A percentile compares a stretch with the other conserved stretches of the same genome.
phyloP scores from a whole-genome alignment of 2,888 invertebrate genomes.

The Apodemia zela region DNA sequence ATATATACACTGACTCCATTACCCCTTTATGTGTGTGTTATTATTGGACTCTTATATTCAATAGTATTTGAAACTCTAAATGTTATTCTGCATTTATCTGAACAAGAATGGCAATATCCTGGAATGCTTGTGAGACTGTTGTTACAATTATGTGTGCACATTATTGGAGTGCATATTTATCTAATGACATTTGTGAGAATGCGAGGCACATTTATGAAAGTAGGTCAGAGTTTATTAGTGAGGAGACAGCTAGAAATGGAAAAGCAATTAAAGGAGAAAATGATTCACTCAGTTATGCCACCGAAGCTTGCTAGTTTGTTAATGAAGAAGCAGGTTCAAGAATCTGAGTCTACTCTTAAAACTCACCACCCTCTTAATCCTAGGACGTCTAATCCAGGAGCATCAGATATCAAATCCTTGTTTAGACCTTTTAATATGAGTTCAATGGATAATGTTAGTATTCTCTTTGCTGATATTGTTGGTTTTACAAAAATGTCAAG shows the following conservation, averaged over 20 bases:
- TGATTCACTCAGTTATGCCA: constrained; percentile 99
- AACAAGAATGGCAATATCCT: constrained; percentile 76
- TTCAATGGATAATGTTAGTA: constrained; percentile 97
- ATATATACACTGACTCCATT: constrained; percentile 96
- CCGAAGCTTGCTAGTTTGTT: constrained; percentile 94
- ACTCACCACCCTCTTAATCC: constrained; percentile 59
- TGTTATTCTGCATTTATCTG: constrained; percentile 67
- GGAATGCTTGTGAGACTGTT: constrained; percentile 86
- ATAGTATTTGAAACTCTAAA: constrained; percentile 90
- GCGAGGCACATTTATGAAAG: constrained; percentile 98
- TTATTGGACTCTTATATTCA: constrained; percentile 91
- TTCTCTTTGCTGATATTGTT: constrained; percentile 98
- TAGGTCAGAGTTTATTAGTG: constrained; percentile 94
- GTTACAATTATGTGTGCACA: constrained; percentile 93
- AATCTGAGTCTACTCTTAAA: constrained; percentile 79
- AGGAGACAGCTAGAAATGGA: constrained; percentile 94
- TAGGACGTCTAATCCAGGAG: constrained; percentile 77
- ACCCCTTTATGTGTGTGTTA: constrained; percentile 91
- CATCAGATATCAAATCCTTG: constrained; percentile 87
- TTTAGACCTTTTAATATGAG: constrained; percentile 99
- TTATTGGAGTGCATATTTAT: constrained; percentile 95
- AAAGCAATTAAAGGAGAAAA: constrained; percentile 96
- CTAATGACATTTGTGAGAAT: constrained; percentile 95
- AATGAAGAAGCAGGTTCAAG: constrained; percentile 86
- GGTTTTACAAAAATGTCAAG: constrained; percentile 99